Evolutionary conservation across 2,797 vertebrate genomes (phyloP).

Genomic region (Clarias pachynema): DNA sequence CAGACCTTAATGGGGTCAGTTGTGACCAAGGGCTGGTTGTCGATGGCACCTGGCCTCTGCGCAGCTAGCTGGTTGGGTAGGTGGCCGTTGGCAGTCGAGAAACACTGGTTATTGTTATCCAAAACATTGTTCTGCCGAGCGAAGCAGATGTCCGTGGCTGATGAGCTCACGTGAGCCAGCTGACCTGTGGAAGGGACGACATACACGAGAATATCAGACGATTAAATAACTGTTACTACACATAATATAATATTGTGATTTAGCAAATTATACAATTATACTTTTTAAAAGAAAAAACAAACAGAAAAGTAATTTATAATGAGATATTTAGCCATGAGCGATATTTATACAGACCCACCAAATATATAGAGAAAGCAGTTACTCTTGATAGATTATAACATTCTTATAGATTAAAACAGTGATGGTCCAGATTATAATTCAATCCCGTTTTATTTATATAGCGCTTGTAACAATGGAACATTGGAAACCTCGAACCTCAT

Average conservation of each 20-base stretch:
- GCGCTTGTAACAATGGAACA: no score
- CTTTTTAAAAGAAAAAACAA: not conserved
- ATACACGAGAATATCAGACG: not conserved
- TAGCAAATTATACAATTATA: no score
- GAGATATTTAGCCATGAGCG: not conserved
- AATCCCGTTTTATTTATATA: no score
- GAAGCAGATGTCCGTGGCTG: conserved; percentile 87
- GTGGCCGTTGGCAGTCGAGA: conserved; percentile 86
- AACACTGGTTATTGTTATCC: conserved; percentile 95
- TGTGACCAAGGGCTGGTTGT: conserved; percentile 92
- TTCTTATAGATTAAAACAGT: no score
- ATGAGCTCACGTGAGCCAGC: conserved; percentile 77
- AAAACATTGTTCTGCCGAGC: conserved; percentile 88
- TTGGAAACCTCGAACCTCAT: no score
- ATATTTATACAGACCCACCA: not conserved
- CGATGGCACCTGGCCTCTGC: conserved; percentile 95
- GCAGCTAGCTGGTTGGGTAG: conserved; percentile 82
- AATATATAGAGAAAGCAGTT: not conserved
- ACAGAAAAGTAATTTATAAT: no score
- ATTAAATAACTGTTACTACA: not conserved
- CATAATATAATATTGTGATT: not conserved
- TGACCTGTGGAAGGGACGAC: conserved; percentile 70
- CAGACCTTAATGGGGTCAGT: conserved; percentile 90
- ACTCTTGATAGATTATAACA: not conserved
- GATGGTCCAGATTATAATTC: no score